phyloP scores from a whole-genome alignment of 2,888 invertebrate species.

The Meganola albula region DNA sequence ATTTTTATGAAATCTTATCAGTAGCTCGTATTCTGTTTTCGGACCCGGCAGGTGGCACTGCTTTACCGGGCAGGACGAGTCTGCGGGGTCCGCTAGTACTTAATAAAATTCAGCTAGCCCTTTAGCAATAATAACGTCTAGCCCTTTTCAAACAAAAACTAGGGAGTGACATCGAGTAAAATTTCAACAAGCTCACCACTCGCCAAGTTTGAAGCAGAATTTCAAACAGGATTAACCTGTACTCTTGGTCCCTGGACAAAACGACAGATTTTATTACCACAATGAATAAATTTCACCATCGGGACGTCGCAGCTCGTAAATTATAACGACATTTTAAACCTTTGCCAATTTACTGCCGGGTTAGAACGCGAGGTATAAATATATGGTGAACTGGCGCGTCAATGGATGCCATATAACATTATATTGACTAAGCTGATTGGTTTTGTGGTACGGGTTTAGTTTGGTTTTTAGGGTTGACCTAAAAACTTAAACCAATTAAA shows the following conservation, averaged over 20 bases:
- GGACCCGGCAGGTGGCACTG: too few relatives aligned
- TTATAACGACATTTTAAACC: slow-evolving; percentile 56
- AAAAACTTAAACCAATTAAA: too few relatives aligned
- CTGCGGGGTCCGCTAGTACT: too few relatives aligned
- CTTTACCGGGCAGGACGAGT: too few relatives aligned
- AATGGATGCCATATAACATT: slow-evolving; percentile 36
- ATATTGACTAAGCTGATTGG: slow-evolving; percentile 25
- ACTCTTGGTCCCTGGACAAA: slow-evolving; percentile 44
- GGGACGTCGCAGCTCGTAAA: slow-evolving; percentile 57
- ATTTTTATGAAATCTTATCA: too few relatives aligned
- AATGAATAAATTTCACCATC: slow-evolving; percentile 68
- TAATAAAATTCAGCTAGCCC: too few relatives aligned
- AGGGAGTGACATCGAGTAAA: slow-evolving; percentile 6
- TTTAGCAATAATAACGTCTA: too few relatives aligned
- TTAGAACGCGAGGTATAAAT: slow-evolving; percentile 36
- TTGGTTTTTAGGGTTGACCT: slow-evolving; percentile 18
- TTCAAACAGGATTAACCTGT: slow-evolving; percentile 56
- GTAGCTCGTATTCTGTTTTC: too few relatives aligned
- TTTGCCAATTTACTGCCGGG: slow-evolving; percentile 45
- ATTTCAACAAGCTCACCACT: slow-evolving; percentile 18
- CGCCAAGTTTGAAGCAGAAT: slow-evolving; percentile 34
- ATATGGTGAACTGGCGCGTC: slow-evolving; percentile 30
- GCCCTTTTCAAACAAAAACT: slow-evolving; percentile 3
- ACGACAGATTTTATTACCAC: slow-evolving; percentile 69
- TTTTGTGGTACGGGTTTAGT: slow-evolving; percentile 20